A percentile compares a stretch with the other conserved stretches of the same genome.
These are phyloP conservation scores for Stictonetta naevosa DNA, from an alignment of 2,113 vertebrate species.

Conservation along the genomic window DNA sequence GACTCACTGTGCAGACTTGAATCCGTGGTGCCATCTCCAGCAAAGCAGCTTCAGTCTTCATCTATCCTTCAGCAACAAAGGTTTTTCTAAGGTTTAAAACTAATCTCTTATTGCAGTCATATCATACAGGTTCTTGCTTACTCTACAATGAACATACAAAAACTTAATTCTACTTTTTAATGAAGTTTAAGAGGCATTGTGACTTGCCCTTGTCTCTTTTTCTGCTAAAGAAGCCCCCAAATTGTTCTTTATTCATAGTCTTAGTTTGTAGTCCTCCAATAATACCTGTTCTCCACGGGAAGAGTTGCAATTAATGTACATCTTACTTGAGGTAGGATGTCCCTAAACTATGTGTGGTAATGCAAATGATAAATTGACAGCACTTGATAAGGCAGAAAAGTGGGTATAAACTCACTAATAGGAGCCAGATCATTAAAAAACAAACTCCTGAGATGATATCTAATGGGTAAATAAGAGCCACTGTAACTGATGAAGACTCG, in stretches of 20 bases:
- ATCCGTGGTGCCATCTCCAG: background rate
- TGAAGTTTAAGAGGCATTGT: background rate
- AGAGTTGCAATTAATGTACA: background rate
- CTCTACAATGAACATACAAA: background rate
- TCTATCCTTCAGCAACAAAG: background rate
- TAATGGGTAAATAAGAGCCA: background rate
- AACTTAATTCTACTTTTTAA: background rate
- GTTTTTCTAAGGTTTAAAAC: background rate
- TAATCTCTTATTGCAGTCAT: background rate
- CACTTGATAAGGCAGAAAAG: background rate
- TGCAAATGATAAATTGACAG: background rate
- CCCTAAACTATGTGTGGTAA: fast-evolving
- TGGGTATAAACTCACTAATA: background rate
- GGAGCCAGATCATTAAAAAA: background rate
- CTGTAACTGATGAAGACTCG: background rate
- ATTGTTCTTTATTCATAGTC: background rate
- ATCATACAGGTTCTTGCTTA: background rate
- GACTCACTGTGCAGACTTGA: background rate
- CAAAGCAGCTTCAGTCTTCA: background rate
- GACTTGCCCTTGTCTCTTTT: background rate
- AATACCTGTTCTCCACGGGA: background rate
- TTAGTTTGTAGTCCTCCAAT: background rate
- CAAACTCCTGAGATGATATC: background rate
- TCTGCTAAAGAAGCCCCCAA: background rate
- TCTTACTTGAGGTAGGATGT: background rate